A percentile compares a stretch with the other conserved stretches of the same genome.
phyloP scores from a whole-genome alignment of 2,888 invertebrate species.

The Hecatera dysodea region DNA sequence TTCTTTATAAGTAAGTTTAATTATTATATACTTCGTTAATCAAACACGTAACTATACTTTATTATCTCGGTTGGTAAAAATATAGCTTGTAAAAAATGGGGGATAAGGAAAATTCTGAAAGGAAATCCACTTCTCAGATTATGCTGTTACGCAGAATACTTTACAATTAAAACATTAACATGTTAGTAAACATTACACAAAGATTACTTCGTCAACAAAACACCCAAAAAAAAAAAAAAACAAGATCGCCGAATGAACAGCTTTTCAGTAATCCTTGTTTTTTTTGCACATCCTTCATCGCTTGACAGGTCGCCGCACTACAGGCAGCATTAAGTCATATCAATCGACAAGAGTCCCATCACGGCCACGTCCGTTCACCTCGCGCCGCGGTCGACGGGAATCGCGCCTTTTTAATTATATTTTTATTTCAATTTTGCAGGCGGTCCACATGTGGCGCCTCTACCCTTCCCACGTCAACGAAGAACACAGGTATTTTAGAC shows the following conservation, averaged over 20 bases:
- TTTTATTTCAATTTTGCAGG: constrained; percentile 81
- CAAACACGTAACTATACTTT: background rate
- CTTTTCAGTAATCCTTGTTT: constrained; percentile 12
- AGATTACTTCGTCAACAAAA: background rate
- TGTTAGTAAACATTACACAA: background rate
- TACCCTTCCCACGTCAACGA: constrained; percentile 76
- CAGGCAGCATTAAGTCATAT: constrained; percentile 59
- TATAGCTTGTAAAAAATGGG: too few species aligned
- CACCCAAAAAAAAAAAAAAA: constrained; percentile 12
- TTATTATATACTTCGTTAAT: background rate
- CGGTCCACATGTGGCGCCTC: constrained; percentile 84
- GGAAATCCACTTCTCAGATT: too few species aligned
- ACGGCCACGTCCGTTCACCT: constrained; percentile 81
- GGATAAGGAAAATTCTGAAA: background rate
- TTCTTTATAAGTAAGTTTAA: constrained; percentile 1
- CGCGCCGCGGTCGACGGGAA: constrained; percentile 66
- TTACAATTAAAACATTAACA: background rate
- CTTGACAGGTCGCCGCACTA: constrained; percentile 37
- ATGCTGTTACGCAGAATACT: background rate
- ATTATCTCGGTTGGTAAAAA: background rate
- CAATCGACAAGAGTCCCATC: constrained; percentile 65
- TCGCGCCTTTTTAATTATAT: constrained; percentile 74
- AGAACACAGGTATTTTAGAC: constrained; percentile 43
- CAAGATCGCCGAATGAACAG: constrained; percentile 1
- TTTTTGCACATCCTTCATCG: constrained; percentile 21